These are phyloP conservation scores for Hesperia comma DNA, from an alignment of 2,888 invertebrate species.

Conservation along the genomic window DNA sequence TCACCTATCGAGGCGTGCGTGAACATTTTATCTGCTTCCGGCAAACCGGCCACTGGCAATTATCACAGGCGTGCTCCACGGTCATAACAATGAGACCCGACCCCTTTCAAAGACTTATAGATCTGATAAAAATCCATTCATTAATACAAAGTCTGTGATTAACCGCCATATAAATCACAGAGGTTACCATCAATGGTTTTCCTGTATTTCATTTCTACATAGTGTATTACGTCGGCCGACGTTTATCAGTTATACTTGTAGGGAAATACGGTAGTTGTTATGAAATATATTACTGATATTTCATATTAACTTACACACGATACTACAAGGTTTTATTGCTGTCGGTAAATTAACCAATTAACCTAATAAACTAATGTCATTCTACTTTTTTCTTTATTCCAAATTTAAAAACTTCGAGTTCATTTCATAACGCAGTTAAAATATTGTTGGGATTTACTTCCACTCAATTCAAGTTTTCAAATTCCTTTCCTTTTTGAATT, in stretches of 20 bases:
- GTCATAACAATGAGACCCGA: slow-evolving; percentile 65
- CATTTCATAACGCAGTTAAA: neutral
- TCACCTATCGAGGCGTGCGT: slow-evolving; percentile 74
- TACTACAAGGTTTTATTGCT: neutral
- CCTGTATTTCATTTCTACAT: slow-evolving; percentile 33
- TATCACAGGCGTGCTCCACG: slow-evolving; percentile 72
- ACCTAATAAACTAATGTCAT: too few species aligned
- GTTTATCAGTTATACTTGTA: slow-evolving; percentile 18
- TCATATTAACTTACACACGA: neutral
- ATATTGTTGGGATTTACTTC: too few species aligned
- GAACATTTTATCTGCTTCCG: slow-evolving; percentile 79
- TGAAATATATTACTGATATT: neutral
- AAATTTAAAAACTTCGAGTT: neutral
- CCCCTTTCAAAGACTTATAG: slow-evolving; percentile 50
- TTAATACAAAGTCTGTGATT: slow-evolving; percentile 73
- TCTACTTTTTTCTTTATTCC: too few species aligned
- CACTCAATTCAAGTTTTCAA: too few species aligned
- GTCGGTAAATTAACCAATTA: neutral
- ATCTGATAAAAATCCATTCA: slow-evolving; percentile 65
- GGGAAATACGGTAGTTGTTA: neutral
- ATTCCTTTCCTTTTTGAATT: too few species aligned
- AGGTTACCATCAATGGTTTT: slow-evolving; percentile 37
- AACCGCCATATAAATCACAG: slow-evolving; percentile 76
- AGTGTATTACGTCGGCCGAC: slow-evolving; percentile 15
- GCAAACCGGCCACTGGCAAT: slow-evolving; percentile 64